Evolutionary conservation across 2,113 vertebrate species (phyloP).

Genomic region (Pithys albifrons): DNA sequence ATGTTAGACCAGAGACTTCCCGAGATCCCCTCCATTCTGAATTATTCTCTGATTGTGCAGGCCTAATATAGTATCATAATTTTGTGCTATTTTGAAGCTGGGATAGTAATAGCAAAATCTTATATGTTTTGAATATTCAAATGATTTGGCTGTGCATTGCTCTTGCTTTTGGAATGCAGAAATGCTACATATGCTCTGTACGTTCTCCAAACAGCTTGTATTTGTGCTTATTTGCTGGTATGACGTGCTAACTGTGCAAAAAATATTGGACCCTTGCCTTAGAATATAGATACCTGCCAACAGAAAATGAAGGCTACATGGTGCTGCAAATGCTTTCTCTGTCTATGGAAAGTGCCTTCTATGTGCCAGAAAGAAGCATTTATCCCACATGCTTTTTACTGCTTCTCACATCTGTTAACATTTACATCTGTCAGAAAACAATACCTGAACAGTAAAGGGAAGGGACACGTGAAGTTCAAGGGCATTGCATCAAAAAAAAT

Average conservation of each 20-base stretch:
- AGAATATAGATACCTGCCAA: slow-evolving; percentile 63
- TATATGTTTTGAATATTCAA: slow-evolving; percentile 36
- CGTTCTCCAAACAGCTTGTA: slow-evolving; percentile 54
- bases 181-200: slow-evolving; percentile 35
- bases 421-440: slow-evolving; percentile 64
- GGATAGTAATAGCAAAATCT: neutral
- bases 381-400: slow-evolving; percentile 51
- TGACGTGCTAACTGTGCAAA: slow-evolving; percentile 66
- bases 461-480: slow-evolving; percentile 43
- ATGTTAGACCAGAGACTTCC: neutral
- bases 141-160: slow-evolving; percentile 3
- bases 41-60: neutral
- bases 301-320: slow-evolving; percentile 55
- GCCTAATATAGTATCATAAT: neutral
- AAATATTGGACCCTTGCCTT: slow-evolving; percentile 44
- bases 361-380: slow-evolving; percentile 59
- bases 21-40: neutral
- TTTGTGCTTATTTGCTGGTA: slow-evolving; percentile 65
- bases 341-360: slow-evolving; percentile 59
- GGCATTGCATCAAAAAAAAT: slow-evolving; percentile 22
- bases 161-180: slow-evolving; percentile 36
- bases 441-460: slow-evolving; percentile 54
- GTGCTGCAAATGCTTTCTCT: slow-evolving; percentile 47
- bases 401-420: slow-evolving; percentile 62
- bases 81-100: slow-evolving; percentile 12